Evolutionary conservation across 2,113 vertebrate species (phyloP).

Genomic region (Indicator maculatus): DNA sequence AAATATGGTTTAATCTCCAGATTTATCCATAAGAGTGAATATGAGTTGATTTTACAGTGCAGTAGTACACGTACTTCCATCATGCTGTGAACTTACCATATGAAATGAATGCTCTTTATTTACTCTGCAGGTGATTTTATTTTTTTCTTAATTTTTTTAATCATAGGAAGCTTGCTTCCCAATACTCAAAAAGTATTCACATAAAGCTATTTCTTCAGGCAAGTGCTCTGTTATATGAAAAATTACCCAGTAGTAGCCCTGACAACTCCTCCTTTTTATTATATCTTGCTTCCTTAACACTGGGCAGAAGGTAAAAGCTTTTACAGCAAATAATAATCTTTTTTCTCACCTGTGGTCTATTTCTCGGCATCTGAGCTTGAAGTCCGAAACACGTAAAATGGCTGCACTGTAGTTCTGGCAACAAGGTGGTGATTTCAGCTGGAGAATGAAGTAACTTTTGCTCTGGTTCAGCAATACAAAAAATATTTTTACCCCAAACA

Average conservation of each 20-base stretch:
- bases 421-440: neutral
- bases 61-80: neutral
- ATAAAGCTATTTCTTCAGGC: neutral
- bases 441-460: neutral
- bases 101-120: neutral
- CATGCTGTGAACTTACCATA: neutral
- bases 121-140: neutral
- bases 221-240: neutral
- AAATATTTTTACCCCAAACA: neutral
- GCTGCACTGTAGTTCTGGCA: neutral
- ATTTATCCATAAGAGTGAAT: neutral
- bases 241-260: neutral
- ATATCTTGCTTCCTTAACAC: neutral
- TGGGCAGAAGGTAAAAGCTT: neutral
- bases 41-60: neutral
- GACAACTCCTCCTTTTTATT: neutral
- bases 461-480: neutral
- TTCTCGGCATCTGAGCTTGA: neutral
- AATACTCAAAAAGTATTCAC: neutral
- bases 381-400: neutral
- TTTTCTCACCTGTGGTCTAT: neutral
- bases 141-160: neutral
- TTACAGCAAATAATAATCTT: rapidly evolving
- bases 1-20: rapidly evolving
- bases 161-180: neutral